Evolutionary conservation across 2,113 vertebrate genomes (phyloP).

Genomic region (Ochotona princeps): DNA sequence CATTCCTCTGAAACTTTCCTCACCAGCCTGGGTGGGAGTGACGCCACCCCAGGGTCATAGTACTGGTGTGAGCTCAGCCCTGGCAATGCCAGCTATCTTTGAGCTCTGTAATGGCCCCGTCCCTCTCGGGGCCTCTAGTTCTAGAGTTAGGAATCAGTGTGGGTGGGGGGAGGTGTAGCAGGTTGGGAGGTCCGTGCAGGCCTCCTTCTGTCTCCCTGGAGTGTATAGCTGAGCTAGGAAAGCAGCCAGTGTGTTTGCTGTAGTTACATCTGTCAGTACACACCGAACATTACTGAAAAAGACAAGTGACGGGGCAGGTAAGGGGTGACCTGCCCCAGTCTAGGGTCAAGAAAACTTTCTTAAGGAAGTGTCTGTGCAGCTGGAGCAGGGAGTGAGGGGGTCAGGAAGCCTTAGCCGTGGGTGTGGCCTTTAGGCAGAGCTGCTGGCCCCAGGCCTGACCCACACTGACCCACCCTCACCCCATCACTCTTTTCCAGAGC

Average conservation of each 20-base stretch:
- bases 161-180: too few species aligned
- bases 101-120: neutral
- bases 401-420: neutral
- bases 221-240: neutral
- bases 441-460: neutral
- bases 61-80: constrained; percentile 54
- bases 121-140: neutral
- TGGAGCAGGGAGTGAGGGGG: neutral
- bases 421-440: neutral
- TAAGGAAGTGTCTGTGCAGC: constrained; percentile 43
- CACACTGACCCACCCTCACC: accelerated
- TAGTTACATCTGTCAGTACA: neutral
- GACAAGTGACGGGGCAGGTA: neutral
- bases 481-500: constrained; percentile 86
- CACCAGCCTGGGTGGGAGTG: constrained; percentile 53
- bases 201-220: neutral
- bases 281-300: neutral
- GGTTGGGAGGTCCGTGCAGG: too few species aligned
- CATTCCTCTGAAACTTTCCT: constrained; percentile 66
- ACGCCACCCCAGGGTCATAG: neutral
- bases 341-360: neutral
- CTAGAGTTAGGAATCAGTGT: neutral
- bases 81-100: neutral
- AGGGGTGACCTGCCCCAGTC: neutral
- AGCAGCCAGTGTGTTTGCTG: neutral